phyloP scores from a whole-genome alignment of 92 coral and sea anemone genomes.

The Parazoanthus swiftii region DNA sequence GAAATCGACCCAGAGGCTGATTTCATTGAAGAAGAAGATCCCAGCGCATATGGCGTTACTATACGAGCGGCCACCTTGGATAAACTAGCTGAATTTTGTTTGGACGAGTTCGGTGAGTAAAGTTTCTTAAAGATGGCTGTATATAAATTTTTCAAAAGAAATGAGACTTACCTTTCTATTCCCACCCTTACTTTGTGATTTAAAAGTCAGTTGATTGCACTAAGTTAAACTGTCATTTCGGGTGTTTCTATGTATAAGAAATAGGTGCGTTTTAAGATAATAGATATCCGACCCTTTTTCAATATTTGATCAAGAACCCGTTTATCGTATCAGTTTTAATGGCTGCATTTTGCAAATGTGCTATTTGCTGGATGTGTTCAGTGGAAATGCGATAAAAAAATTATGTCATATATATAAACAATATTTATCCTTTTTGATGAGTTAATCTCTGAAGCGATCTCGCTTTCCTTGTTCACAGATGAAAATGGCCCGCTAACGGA shows the following conservation, averaged over 20 bases:
- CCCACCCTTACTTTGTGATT: not conserved
- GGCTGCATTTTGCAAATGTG: not conserved
- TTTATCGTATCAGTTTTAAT: not conserved
- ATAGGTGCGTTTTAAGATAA: too few species aligned
- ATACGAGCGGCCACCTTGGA: constrained; percentile 84
- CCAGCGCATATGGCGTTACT: constrained; percentile 33
- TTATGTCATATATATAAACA: not conserved
- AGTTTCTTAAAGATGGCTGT: not conserved
- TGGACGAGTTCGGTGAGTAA: constrained; percentile 86
- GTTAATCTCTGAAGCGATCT: not conserved
- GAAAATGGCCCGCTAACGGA: constrained; percentile 65
- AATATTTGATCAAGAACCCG: not conserved
- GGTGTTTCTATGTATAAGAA: not conserved
- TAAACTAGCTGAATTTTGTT: constrained; percentile 81
- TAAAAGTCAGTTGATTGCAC: not conserved
- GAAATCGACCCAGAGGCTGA: constrained; percentile 46
- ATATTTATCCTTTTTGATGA: not conserved
- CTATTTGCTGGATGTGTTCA: not conserved
- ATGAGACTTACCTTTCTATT: not conserved
- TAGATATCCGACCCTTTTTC: not conserved
- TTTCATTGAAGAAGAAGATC: constrained; percentile 66
- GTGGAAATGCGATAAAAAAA: not conserved
- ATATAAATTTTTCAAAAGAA: constrained; percentile 1
- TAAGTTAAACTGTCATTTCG: not conserved
- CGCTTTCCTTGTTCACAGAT: constrained; percentile 44